These are phyloP conservation scores for sheep (Ovis aries) DNA, from an alignment of 2,113 vertebrate genomes.

Conservation along the genomic window ARS-UI_Ramb_v3.0 NC_056060.1:43262501-43263000, in stretches of 20 bases:
- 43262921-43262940: not conserved
- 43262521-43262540: not conserved
- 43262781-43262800: not conserved
- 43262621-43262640: not conserved
- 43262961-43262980: not conserved
- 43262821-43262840: not conserved
- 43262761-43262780: not conserved
- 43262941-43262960: not conserved
- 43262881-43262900: not conserved
- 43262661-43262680: not conserved
- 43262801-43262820: not conserved
- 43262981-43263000: not conserved
- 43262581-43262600: not conserved
- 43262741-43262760: not conserved
- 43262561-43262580: not conserved
- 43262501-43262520: not conserved
- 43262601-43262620: not conserved
- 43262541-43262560: not conserved
- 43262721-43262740: not conserved
- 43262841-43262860: not conserved
- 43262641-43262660: not conserved
- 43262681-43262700: not conserved
- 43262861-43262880: not conserved
- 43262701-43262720: not conserved
- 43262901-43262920: not conserved